Evolutionary conservation across 1,140 invertebrate genomes (phyloP), one percentile per base, ranked within the genome.

Genomic region (Gonioctena quinquepunctata): DNA sequence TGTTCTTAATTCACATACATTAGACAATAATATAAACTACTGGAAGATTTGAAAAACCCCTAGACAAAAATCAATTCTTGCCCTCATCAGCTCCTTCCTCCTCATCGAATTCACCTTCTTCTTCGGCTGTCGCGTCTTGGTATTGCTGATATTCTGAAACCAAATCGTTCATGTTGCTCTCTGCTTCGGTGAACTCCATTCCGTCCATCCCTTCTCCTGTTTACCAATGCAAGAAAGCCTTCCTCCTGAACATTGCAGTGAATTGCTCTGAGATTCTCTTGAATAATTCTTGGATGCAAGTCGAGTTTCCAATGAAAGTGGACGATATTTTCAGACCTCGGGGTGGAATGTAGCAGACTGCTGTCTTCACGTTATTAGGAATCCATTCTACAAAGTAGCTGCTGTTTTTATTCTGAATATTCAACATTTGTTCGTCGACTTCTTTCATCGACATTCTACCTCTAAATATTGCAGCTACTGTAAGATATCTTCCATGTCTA

Each of bases 111-210:
- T 90, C 89, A 27, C 87, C 88, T 73, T 90, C 89, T 78, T 91
- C 89, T 76, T 91, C 89, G 71, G 88, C 88, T 49, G 89, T 90
- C 28, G 89, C 90, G 79, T 90, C 93, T 81, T 95, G 93, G 83
- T 96, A 96, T 80, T 96, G 93, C 81, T 96, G 94, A 77, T 96
- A 96, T 81, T 96, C 94, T 0, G 91, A 91, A 1, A 96, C 90
- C 56, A 96, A 82, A 81, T 96, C 94, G 80, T 93, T 89, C 92
- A 92, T 88, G 87, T 93, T 88, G 85, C 87, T 88, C 81, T 90
- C 89, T 0, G 93, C 92, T 76, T 94, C 92, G 7, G 90, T 93
- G 82, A 94, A 94, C 80, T 95, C 93, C 86, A 89, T 90, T 77
- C 94, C 92, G 70, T 94, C 93, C 93, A 94, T 94, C 63, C 93